phyloP scores from a whole-genome alignment of 2,797 vertebrate species.

The Sibirionetta formosa region DNA sequence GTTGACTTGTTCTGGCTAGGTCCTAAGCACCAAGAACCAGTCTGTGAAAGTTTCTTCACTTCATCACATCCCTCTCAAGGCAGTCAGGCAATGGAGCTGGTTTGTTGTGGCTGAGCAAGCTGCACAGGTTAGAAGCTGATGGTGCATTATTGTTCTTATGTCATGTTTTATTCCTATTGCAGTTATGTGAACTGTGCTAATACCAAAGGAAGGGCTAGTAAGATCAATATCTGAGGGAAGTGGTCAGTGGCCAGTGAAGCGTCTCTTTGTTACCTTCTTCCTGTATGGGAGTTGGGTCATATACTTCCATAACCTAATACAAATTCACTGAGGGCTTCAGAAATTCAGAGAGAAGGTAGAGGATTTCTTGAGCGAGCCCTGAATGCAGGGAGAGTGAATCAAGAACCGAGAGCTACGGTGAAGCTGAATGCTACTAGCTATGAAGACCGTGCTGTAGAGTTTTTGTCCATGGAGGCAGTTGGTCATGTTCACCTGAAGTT shows the following conservation, averaged over 20 bases:
- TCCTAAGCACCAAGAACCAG: neutral
- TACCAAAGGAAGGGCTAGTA: neutral
- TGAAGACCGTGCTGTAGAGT: neutral
- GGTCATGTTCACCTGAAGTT: neutral
- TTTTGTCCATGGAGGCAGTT: neutral
- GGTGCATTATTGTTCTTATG: accelerated
- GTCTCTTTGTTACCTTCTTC: neutral
- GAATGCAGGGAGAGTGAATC: neutral
- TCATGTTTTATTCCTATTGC: neutral
- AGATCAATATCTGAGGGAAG: neutral
- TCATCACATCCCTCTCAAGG: accelerated
- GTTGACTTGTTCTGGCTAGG: neutral
- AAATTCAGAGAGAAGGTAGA: neutral
- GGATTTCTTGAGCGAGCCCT: neutral
- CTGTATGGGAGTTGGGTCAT: neutral
- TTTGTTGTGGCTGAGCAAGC: neutral
- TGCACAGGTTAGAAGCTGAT: too few species aligned
- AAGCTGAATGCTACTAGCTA: neutral
- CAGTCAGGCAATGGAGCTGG: neutral
- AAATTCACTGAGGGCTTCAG: neutral
- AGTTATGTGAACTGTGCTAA: neutral
- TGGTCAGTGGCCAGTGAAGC: neutral
- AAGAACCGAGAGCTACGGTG: neutral
- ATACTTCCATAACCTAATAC: neutral
- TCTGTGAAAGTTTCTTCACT: neutral